These are phyloP conservation scores for Nematopogon swammerdamellus DNA, from an alignment of 2,888 invertebrate genomes.

Conservation along the genomic window DNA sequence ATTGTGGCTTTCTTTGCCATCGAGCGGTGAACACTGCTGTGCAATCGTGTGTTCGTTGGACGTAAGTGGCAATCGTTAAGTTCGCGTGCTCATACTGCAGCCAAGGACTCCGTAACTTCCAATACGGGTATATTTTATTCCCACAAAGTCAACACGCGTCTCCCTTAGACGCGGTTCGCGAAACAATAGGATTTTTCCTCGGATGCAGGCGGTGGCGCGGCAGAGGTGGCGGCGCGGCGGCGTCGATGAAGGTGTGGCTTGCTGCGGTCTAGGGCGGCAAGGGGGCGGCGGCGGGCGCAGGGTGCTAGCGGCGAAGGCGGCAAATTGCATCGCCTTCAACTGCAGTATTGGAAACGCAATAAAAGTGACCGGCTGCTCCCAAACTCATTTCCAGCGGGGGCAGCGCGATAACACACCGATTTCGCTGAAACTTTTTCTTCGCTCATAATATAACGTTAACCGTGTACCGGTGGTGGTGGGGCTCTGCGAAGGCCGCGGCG, in stretches of 20 bases:
- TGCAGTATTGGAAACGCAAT: background rate
- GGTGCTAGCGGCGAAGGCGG: background rate
- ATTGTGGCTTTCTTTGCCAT: too few relatives aligned
- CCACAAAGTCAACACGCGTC: too few relatives aligned
- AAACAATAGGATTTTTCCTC: background rate
- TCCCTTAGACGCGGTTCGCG: too few relatives aligned
- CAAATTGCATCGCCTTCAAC: background rate
- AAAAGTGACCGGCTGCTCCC: background rate
- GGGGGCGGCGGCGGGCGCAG: background rate
- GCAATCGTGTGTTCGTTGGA: too few relatives aligned
- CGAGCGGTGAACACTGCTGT: too few relatives aligned
- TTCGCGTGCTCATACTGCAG: too few relatives aligned
- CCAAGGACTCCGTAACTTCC: too few relatives aligned
- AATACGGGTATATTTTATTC: too few relatives aligned
- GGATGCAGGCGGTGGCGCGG: background rate
- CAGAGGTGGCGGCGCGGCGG: background rate
- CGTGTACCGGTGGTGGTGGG: too few relatives aligned
- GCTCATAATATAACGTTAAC: too few relatives aligned
- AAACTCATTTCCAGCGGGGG: background rate
- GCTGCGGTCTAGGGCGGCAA: background rate
- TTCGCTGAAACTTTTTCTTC: background rate
- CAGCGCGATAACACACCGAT: background rate
- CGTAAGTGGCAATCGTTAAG: too few relatives aligned
- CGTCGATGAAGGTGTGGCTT: background rate
- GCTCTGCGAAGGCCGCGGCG: too few relatives aligned